phyloP scores from a whole-genome alignment of 2,113 vertebrate genomes.

The Hystrix brachyura region DNA sequence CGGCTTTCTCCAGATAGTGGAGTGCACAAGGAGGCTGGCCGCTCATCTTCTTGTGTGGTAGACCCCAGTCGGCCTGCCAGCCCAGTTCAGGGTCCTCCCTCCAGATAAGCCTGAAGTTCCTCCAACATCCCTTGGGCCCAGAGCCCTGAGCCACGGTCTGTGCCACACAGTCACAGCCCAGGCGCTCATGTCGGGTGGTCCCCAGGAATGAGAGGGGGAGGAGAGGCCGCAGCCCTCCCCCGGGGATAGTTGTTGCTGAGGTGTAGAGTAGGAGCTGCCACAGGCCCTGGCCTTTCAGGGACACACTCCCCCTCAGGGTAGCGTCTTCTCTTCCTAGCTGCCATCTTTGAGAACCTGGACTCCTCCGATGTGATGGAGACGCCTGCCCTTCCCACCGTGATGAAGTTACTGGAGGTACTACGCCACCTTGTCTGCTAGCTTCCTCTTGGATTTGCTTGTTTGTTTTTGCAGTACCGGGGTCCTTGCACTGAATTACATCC shows the following conservation, averaged over 20 bases:
- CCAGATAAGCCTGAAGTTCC: not conserved
- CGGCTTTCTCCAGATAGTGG: not conserved
- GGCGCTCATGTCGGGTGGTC: too few species aligned
- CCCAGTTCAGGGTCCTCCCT: not conserved
- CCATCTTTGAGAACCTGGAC: conserved; percentile 93
- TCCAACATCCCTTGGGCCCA: not conserved
- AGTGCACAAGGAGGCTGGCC: accelerated
- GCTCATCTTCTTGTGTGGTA: not conserved
- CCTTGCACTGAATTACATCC: not conserved
- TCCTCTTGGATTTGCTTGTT: not conserved
- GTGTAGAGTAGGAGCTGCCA: not conserved
- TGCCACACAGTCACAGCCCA: too few species aligned
- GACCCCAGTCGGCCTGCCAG: too few species aligned
- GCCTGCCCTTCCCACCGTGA: conserved; percentile 88
- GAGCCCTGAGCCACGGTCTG: not conserved
- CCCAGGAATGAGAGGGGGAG: not conserved
- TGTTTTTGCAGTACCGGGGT: not conserved
- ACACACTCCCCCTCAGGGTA: not conserved
- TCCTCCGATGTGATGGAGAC: conserved; percentile 91
- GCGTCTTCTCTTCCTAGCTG: conserved; percentile 87
- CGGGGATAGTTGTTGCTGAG: too few species aligned
- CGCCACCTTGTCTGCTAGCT: accelerated
- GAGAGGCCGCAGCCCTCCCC: not conserved
- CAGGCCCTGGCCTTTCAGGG: accelerated
- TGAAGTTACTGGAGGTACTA: conserved; percentile 94